phyloP scores from a whole-genome alignment of 2,113 vertebrate genomes.

The human region DNA sequence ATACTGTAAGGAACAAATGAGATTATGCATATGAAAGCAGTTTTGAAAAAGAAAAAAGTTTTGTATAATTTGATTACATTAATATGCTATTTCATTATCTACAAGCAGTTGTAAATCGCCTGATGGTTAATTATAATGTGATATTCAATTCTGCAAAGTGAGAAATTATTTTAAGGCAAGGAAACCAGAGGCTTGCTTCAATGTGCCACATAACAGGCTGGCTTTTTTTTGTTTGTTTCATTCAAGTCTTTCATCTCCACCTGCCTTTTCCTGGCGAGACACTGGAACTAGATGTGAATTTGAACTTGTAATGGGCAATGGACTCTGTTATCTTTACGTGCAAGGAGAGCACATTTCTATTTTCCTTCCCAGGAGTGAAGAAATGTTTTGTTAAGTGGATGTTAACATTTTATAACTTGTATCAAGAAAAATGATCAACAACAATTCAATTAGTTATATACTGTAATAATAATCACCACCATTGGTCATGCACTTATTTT shows the following conservation, averaged over 20 bases:
- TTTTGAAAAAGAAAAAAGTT: background rate
- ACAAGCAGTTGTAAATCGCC: background rate
- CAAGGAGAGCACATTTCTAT: background rate
- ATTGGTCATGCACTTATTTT: background rate
- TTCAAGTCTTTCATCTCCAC: background rate
- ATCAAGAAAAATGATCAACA: background rate
- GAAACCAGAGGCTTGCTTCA: background rate
- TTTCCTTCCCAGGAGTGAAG: background rate
- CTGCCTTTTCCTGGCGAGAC: background rate
- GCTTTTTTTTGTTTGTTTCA: background rate
- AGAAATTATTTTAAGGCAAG: slow-evolving; percentile 19
- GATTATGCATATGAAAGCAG: background rate
- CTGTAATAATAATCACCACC: background rate
- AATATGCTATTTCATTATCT: background rate
- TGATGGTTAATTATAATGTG: slow-evolving; percentile 1
- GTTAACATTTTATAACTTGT: background rate
- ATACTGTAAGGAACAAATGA: background rate
- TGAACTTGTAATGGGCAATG: background rate
- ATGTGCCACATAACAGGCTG: background rate
- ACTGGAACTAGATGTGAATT: background rate
- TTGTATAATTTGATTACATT: background rate
- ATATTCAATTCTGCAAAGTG: background rate
- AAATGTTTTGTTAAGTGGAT: background rate
- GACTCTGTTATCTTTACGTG: background rate
- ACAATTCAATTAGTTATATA: background rate